Base-by-base conservation (phyloP, 2,888 invertebrate species). In the Synanthedon formicaeformis region DNA sequence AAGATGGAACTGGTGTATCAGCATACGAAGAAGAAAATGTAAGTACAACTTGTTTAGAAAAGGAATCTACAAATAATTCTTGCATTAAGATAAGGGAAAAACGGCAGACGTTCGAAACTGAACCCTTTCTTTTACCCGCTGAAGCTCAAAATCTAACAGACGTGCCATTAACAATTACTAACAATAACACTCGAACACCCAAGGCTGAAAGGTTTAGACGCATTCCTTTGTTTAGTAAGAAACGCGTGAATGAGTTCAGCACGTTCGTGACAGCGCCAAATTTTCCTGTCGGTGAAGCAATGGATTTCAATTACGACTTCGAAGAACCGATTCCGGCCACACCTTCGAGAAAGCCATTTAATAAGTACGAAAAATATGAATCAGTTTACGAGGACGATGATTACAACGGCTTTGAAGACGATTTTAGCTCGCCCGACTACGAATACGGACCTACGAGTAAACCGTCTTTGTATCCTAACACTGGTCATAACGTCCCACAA, bases 11-110 rank as follows among this genome's bases (percentile, higher is more conserved):
- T 1, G 81, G 76, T 53, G 73, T 80, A 0, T 78, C 85, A 18
- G 85, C 84, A 1, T 83, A 79, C 52, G 78, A 73, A 52, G 78
- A 79, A 23, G 78, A 84, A 16, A 75, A 78, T 60, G 86, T 87
- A 81, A 86, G 86, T 85, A 82, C 69, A 40, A 53, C 41, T 45
- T 27, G 52, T 27, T 54, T 48, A 50, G 2, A 18, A 12, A 45
- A 53, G 27, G 4, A n/a, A 11, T 34, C 50, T 8, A 8, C 18
- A 41, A 41, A 12, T 40, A 50, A 27, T 8, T 50, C 13, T 40
- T 16, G 2, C 13, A 50, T 16, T 48, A 57, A 55, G 54, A 66
- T 60, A 16, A 62, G 61, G 12, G 66, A 58, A 71, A 64, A 59
- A 27, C 63, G 73, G 53, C 59, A 73, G 10, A 56, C 63, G 16